These are phyloP conservation scores for Phalloptychus januarius DNA, from an alignment of 2,797 vertebrate genomes.

Conservation along the genomic window DNA sequence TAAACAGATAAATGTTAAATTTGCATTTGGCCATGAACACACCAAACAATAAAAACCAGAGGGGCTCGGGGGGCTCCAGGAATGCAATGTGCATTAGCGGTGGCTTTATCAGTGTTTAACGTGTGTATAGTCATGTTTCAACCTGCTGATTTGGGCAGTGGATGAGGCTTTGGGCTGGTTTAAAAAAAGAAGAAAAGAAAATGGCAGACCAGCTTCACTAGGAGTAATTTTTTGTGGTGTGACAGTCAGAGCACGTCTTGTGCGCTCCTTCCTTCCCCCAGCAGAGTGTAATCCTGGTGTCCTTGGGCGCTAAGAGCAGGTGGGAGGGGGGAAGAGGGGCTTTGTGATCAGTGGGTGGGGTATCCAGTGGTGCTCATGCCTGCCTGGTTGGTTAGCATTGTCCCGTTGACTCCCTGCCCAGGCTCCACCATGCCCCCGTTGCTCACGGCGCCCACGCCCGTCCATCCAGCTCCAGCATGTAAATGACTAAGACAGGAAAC, in stretches of 20 bases:
- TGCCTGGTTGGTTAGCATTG: constrained; percentile 88
- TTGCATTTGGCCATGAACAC: constrained; percentile 66
- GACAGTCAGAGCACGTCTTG: constrained; percentile 56
- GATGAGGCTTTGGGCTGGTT: constrained; percentile 59
- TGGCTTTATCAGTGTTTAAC: constrained; percentile 54
- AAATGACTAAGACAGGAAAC: constrained; percentile 75
- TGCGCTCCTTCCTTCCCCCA: constrained; percentile 55
- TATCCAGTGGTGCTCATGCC: constrained; percentile 91
- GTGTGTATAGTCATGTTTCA: constrained; percentile 53
- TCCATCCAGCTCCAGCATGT: constrained; percentile 89
- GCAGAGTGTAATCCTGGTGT: constrained; percentile 60
- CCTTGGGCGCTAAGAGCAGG: constrained; percentile 38
- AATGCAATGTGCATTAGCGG: constrained; percentile 63
- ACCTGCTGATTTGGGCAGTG: constrained; percentile 66
- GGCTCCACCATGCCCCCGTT: constrained; percentile 85
- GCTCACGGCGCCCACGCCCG: constrained; percentile 82
- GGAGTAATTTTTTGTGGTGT: constrained; percentile 62
- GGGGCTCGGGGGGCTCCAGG: constrained; percentile 27
- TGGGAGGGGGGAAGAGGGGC: background rate
- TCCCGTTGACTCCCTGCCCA: constrained; percentile 88
- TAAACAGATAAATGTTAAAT: constrained; percentile 36
- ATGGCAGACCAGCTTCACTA: constrained; percentile 58
- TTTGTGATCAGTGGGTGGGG: constrained; percentile 88
- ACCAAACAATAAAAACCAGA: constrained; percentile 59
- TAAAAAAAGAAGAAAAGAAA: constrained; percentile 41